Percentiles rank a stretch among this genome's conserved stretches.
These are phyloP conservation scores for Bursaphelenchus okinawaensis DNA, from an alignment of 2,888 invertebrate species.

Conservation along the genomic window DNA sequence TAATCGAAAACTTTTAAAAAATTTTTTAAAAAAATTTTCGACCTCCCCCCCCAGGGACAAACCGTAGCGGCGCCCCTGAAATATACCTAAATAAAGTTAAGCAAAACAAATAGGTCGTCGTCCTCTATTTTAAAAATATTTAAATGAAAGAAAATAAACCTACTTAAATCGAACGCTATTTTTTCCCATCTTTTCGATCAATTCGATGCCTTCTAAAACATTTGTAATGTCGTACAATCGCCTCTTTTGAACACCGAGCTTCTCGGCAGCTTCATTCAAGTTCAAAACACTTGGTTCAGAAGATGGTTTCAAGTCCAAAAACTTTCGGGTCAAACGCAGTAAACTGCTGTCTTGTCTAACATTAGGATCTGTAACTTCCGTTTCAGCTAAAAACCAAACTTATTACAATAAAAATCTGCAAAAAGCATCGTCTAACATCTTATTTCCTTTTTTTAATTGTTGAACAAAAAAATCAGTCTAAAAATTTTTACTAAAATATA, in stretches of 20 bases:
- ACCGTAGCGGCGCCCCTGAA: too few relatives aligned
- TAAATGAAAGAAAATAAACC: not conserved
- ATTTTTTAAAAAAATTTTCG: not conserved
- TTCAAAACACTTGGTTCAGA: slow-evolving; percentile 39
- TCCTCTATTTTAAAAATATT: not conserved
- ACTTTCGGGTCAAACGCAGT: slow-evolving; percentile 43
- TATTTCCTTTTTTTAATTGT: too few relatives aligned
- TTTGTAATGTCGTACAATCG: slow-evolving; percentile 56
- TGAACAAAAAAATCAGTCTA: too few relatives aligned
- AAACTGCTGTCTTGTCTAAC: slow-evolving; percentile 45
- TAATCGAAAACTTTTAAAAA: not conserved
- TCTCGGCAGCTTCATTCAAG: slow-evolving; percentile 52
- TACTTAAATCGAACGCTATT: slow-evolving; percentile 51
- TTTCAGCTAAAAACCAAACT: not conserved
- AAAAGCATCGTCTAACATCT: too few relatives aligned
- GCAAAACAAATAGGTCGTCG: not conserved
- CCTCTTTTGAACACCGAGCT: slow-evolving; percentile 48
- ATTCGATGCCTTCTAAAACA: slow-evolving; percentile 52
- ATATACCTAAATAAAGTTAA: too few relatives aligned
- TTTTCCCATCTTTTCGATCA: slow-evolving; percentile 56
- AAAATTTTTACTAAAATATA: too few relatives aligned
- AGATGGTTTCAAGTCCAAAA: slow-evolving; percentile 33
- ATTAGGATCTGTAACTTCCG: not conserved
- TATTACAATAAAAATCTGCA: too few relatives aligned
- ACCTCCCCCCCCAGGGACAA: too few relatives aligned